phyloP scores from a whole-genome alignment of 2,113 vertebrate genomes.

The Clarias macrocephalus region DNA sequence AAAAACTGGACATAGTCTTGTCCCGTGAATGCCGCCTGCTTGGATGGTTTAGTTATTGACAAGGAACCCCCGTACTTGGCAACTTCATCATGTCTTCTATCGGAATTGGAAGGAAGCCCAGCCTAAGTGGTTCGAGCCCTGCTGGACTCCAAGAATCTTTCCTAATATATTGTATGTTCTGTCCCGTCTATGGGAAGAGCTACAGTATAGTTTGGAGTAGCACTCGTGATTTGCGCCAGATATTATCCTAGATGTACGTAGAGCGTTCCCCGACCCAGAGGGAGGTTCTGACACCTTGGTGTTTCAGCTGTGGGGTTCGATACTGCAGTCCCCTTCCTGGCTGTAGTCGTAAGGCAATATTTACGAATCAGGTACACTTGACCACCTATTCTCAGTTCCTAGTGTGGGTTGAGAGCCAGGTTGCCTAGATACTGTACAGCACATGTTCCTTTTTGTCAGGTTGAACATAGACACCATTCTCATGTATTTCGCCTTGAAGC shows the following conservation, averaged over 20 bases:
- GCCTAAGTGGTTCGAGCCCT: constrained; percentile 6
- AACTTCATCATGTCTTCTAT: neutral
- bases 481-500: neutral
- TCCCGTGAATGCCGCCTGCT: neutral
- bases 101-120: constrained; percentile 11
- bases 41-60: constrained; percentile 10
- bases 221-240: neutral
- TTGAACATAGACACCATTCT: neutral
- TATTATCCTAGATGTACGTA: neutral
- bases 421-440: neutral
- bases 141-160: neutral
- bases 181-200: constrained; percentile 9
- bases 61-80: constrained; percentile 12
- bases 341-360: neutral
- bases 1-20: neutral
- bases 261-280: neutral
- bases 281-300: neutral
- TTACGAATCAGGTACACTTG: neutral
- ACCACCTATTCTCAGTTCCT: neutral
- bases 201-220: neutral
- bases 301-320: neutral
- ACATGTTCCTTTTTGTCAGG: neutral
- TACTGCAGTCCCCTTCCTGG: neutral
- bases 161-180: neutral
- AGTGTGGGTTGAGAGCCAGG: neutral